These are phyloP conservation scores for Oreotragus oreotragus DNA, from an alignment of 2,113 vertebrate genomes.

Conservation along the genomic window DNA sequence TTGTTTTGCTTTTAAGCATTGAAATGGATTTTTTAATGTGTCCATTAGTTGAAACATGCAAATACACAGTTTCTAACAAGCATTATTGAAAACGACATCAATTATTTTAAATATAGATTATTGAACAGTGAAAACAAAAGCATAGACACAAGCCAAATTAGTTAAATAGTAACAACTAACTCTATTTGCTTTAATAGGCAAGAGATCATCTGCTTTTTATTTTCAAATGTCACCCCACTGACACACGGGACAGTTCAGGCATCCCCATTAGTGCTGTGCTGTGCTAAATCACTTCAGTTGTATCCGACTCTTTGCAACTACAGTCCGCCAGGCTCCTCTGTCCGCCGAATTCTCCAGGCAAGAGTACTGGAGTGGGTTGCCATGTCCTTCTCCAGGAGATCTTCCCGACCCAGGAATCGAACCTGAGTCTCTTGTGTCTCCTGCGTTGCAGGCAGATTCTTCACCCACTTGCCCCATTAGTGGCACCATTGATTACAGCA, in stretches of 20 bases:
- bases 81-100: not conserved
- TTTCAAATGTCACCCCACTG: not conserved
- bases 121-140: not conserved
- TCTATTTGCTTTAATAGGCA: not conserved
- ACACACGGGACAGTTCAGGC: not conserved
- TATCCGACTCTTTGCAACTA: not conserved
- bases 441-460: not conserved
- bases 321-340: not conserved
- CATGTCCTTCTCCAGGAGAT: not conserved
- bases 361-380: not conserved
- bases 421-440: not conserved
- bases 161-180: not conserved
- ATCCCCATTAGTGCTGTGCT: not conserved
- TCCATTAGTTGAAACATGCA: not conserved
- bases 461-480: not conserved
- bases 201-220: not conserved
- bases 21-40: not conserved
- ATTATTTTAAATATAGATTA: not conserved
- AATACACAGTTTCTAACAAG: not conserved
- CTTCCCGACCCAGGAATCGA: fast-evolving
- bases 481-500: not conserved
- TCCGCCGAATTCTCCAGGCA: not conserved
- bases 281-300: not conserved
- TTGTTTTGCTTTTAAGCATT: not conserved
- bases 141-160: not conserved